Percentiles rank a stretch among this genome's conserved stretches.
phyloP scores from a whole-genome alignment of 2,888 invertebrate species.

The Apodemia hepburni region DNA sequence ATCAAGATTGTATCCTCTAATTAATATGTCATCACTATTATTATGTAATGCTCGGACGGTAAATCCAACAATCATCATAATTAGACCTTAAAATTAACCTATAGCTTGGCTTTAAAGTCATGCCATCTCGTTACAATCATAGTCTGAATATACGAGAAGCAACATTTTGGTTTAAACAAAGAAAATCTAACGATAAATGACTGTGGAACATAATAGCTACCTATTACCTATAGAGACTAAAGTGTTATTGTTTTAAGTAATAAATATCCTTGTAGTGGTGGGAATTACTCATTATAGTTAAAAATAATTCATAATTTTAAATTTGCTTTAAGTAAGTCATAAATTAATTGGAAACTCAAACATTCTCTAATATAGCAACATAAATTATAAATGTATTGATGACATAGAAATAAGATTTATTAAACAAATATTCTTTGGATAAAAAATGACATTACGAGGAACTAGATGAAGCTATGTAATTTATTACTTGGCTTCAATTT shows the following conservation, averaged over 20 bases:
- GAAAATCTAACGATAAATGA: slow-evolving; percentile 66
- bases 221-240: slow-evolving; percentile 60
- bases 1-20: slow-evolving; percentile 60
- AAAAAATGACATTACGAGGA: slow-evolving; percentile 73
- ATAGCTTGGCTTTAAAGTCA: slow-evolving; percentile 78
- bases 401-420: slow-evolving; percentile 49
- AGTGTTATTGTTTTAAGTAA: slow-evolving; percentile 68
- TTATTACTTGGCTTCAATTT: slow-evolving; percentile 42
- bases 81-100: slow-evolving; percentile 72
- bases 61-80: slow-evolving; percentile 72
- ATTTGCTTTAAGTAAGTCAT: slow-evolving; percentile 58
- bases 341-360: not conserved
- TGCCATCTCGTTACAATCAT: slow-evolving; percentile 72
- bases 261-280: slow-evolving; percentile 68
- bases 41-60: slow-evolving; percentile 76
- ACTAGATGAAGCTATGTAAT: slow-evolving; percentile 62
- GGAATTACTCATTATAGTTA: slow-evolving; percentile 62
- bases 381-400: slow-evolving; percentile 34
- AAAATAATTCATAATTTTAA: slow-evolving; percentile 64
- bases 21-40: slow-evolving; percentile 69
- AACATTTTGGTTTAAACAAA: slow-evolving; percentile 74
- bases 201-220: slow-evolving; percentile 74
- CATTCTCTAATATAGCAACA: slow-evolving; percentile 45
- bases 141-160: slow-evolving; percentile 72
- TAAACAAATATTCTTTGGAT: slow-evolving; percentile 71